These are phyloP conservation scores for Oopsacas minuta DNA, from an alignment of 37 sponge, comb jelly and placozoan genomes.

Conservation along the genomic window DNA sequence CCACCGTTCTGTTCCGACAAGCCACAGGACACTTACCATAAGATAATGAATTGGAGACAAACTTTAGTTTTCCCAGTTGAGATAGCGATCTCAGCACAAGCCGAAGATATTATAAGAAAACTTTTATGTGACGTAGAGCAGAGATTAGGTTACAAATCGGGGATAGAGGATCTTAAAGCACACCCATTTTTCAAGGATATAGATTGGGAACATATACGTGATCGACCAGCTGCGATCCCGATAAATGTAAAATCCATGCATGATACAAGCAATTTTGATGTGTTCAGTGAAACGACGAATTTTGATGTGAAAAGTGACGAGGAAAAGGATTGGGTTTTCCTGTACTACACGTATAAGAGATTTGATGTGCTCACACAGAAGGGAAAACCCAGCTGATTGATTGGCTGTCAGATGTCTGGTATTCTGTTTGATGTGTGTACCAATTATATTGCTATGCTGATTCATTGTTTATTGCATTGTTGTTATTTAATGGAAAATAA, in stretches of 20 bases:
- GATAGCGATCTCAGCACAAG: slow-evolving; percentile 63
- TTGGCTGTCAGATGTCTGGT: not conserved
- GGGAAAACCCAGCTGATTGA: slow-evolving; percentile 31
- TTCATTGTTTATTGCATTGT: too few relatives aligned
- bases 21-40: slow-evolving; percentile 90
- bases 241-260: slow-evolving; percentile 85
- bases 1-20: slow-evolving; percentile 93
- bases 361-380: slow-evolving; percentile 89
- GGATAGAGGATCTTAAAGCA: slow-evolving; percentile 51
- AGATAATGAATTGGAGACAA: slow-evolving; percentile 85
- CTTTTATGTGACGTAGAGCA: slow-evolving; percentile 51
- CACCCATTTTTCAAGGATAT: slow-evolving; percentile 72
- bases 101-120: slow-evolving; percentile 57
- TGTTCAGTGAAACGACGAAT: slow-evolving; percentile 63
- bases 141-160: slow-evolving; percentile 37
- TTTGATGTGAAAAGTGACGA: slow-evolving; percentile 38
- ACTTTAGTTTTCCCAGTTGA: slow-evolving; percentile 86
- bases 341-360: slow-evolving; percentile 95
- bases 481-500: too few relatives aligned
- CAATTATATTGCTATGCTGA: too few relatives aligned
- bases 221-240: slow-evolving; percentile 84
- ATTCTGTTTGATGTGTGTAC: too few relatives aligned
- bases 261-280: slow-evolving; percentile 96
- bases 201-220: slow-evolving; percentile 92
- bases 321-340: slow-evolving; percentile 91